Base-by-base conservation (phyloP, 2,888 invertebrate species). In the Dorcus hopei region DNA sequence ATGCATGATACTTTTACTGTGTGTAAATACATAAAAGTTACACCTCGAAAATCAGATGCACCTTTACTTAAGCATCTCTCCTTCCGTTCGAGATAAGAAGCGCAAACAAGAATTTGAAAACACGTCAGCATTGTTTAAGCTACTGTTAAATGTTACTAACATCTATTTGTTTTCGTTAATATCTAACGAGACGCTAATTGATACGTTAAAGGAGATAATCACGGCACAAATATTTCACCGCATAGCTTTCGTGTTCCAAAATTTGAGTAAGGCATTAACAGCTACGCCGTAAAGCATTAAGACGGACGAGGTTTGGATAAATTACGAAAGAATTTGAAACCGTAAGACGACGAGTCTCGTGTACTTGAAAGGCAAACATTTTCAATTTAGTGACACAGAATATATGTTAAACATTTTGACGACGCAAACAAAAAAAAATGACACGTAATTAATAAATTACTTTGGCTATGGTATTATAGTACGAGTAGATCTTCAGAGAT, bases 181-280 rank as follows among this genome's bases (percentile, higher is more conserved):
- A 54, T 50, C 54, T 59, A 59, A 59, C 58, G 47, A 59, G 54
- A 59, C 42, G 58, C 43, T 59, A 59, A 59, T 51, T 41, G 54
- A 59, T 59, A 47, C 49, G 58, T 59, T 53, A 59, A 59, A 59
- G 58, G 51, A 54, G 49, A 59, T 59, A 59, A 59, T 54, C 47
- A 49, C 43, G 49, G 23, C 14, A 45, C 54, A 59, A 59, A 59
- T 42, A 59, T 43, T 49, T 43, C 45, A 42, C 49, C 45, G 56
- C 49, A 51, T 51, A 49, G 56, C 51, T 42, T 49, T 41, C 56
- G 42, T 56, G 50, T 51, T 51, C 50, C 49, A 56, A 50, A 51
- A 49, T 56, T 56, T 56, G 56, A 47, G 49, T 43, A 50, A 51
- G 49, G 45, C 50, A 56, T 56, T 56, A 56, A 51, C 56, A 51